Evolutionary conservation across 1,140 invertebrate genomes (phyloP), one percentile per base, ranked within the genome.

Genomic region (Drosophila neocordata): DNA sequence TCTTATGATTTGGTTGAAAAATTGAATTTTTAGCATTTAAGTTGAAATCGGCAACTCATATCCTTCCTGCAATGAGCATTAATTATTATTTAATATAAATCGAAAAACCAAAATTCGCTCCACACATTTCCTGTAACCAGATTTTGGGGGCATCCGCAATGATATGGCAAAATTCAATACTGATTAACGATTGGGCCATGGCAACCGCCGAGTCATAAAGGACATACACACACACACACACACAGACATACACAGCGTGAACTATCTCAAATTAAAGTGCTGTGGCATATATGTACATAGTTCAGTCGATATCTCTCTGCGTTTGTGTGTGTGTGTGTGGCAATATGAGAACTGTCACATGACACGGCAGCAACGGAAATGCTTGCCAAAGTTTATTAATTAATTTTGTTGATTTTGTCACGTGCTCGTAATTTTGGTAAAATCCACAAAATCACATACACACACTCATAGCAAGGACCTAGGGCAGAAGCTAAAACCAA

Each of bases 401-500:
- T 87, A 87, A 88, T 87, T 87, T 87, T 87, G 83, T 88, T 88
- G 83, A 87, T 87, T 87, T 88, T 88, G 83, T 88, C 83, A 87
- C 83, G 83, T 87, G 83, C 79, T 70, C 60, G 82, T 88, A 82
- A 83, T 88, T 87, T 88, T 61, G 66, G 52, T 59, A 65, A 76
- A 88, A 88, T 87, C 79, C 72, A 67, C 72, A 88, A 87, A 88
- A 87, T 82, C 82, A 76, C 71, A 87, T 65, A 81, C 67, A 77
- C 51, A 59, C 51, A 61, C 65, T 53, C 60, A 55, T 57, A 56
- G 18, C 55, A 55, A 65, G 62, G 63, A 65, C 72, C 72, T 76
- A 69, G 68, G 60, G 72, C 73, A 69, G 52, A 69, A 77, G 77
- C 73, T 61, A 59, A 76, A 77, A 69, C 78, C 70, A 87, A 85